These are phyloP conservation scores for Drosophila atroscutellata DNA, from an alignment of 2,888 invertebrate species.

Conservation along the genomic window DNA sequence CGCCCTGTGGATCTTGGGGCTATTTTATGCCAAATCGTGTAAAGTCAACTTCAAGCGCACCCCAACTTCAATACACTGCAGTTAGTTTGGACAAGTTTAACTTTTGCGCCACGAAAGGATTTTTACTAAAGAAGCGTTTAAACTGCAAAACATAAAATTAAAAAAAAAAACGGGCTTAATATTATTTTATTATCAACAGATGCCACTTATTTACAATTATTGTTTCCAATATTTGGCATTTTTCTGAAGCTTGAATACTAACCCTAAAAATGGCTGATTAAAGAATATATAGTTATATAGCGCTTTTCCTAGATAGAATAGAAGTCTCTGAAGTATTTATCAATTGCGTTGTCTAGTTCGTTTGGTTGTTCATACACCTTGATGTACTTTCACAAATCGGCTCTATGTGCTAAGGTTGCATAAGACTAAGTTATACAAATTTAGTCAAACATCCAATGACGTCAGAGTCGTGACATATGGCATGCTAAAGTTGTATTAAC, in stretches of 20 bases:
- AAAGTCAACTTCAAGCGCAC: background rate
- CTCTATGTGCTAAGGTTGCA: background rate
- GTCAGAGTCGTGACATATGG: background rate
- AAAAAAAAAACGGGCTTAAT: background rate
- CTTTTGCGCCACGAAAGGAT: background rate
- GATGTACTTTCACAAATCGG: background rate
- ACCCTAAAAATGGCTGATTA: background rate
- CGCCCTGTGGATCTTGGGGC: conserved; percentile 12
- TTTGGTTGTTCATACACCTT: background rate
- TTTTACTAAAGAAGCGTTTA: background rate
- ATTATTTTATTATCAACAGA: background rate
- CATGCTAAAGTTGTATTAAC: background rate
- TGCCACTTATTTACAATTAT: background rate
- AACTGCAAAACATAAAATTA: background rate
- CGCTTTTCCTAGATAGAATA: background rate
- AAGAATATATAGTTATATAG: background rate
- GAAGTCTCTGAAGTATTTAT: background rate
- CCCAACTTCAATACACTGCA: conserved; percentile 24
- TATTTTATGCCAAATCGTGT: conserved; percentile 27
- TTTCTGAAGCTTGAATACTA: background rate
- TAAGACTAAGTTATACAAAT: background rate
- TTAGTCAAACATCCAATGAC: background rate
- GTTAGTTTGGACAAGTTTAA: background rate
- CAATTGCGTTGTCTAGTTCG: background rate
- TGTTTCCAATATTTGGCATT: background rate